Conservation (phyloP, 2,888 invertebrate species). For the Halocaridina rubra region DNA sequence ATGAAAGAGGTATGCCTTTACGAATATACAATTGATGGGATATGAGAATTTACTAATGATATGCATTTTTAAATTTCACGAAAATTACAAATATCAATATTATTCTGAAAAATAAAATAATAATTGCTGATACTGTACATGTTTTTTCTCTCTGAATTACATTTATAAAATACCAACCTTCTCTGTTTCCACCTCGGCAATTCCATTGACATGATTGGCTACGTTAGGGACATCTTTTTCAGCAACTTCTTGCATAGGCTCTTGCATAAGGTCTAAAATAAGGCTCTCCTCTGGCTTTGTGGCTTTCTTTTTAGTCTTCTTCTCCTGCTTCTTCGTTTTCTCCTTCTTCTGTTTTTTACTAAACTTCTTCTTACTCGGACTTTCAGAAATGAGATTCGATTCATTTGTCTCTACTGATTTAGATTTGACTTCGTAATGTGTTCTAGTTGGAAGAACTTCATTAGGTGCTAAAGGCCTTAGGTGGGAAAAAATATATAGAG, state of each 20-base stretch:
- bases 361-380: slow-evolving; percentile 23
- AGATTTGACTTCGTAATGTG: slow-evolving; percentile 32
- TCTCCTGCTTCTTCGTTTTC: slow-evolving; percentile 67
- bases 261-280: slow-evolving; percentile 39
- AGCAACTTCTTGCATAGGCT: slow-evolving; percentile 1
- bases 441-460: slow-evolving; percentile 54
- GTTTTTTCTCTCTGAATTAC: too few relatives aligned
- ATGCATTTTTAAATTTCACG: too few relatives aligned
- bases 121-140: too few relatives aligned
- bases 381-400: background rate
- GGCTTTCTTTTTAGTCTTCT: slow-evolving; percentile 70
- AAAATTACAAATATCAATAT: too few relatives aligned
- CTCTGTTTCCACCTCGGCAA: too few relatives aligned
- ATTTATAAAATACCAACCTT: background rate
- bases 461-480: slow-evolving; percentile 53
- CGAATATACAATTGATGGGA: too few relatives aligned
- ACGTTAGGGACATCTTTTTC: background rate
- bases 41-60: too few relatives aligned
- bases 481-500: too few relatives aligned
- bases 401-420: background rate
- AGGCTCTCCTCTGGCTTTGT: slow-evolving; percentile 55
- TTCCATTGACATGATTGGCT: slow-evolving; percentile 41
- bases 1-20: too few relatives aligned
- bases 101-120: too few relatives aligned
- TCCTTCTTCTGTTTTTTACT: slow-evolving; percentile 41